Evolutionary conservation across 2,113 vertebrate genomes (phyloP).

Genomic region (Glareola pratincola): DNA sequence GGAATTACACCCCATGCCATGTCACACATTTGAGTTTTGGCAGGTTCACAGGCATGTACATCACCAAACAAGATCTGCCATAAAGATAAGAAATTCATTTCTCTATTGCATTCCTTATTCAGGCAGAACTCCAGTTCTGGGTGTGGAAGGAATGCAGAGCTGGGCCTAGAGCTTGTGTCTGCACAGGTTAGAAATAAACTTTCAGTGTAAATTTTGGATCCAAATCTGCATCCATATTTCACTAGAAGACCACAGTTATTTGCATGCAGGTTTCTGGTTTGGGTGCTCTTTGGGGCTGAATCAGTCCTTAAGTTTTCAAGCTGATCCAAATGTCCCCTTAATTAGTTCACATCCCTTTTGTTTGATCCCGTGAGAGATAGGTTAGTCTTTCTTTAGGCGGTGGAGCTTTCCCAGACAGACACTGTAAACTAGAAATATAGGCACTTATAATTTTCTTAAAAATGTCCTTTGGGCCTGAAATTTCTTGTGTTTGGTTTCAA

Average conservation of each 20-base stretch:
- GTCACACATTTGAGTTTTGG: background rate
- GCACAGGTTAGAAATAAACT: background rate
- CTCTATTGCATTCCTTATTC: background rate
- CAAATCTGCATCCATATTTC: background rate
- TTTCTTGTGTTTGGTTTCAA: conserved; percentile 49
- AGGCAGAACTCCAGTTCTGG: conserved; percentile 21
- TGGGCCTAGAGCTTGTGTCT: background rate
- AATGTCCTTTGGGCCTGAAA: conserved; percentile 34
- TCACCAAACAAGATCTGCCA: conserved; percentile 24
- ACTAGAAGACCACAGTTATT: background rate
- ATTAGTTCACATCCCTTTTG: background rate
- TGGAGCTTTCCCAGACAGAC: conserved; percentile 21
- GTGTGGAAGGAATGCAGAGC: conserved; percentile 37
- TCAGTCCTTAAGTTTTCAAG: background rate
- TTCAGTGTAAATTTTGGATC: background rate
- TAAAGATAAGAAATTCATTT: conserved; percentile 1
- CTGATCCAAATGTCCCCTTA: background rate
- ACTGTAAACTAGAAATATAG: conserved; percentile 1
- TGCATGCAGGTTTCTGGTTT: background rate
- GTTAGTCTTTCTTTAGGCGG: background rate
- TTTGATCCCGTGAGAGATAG: background rate
- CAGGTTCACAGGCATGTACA: background rate
- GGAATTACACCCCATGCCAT: background rate
- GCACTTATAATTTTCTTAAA: conserved; percentile 12
- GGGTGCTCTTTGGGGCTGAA: background rate